Evolutionary conservation across 2,797 vertebrate genomes (phyloP).

Genomic region (Scolopax rusticola): DNA sequence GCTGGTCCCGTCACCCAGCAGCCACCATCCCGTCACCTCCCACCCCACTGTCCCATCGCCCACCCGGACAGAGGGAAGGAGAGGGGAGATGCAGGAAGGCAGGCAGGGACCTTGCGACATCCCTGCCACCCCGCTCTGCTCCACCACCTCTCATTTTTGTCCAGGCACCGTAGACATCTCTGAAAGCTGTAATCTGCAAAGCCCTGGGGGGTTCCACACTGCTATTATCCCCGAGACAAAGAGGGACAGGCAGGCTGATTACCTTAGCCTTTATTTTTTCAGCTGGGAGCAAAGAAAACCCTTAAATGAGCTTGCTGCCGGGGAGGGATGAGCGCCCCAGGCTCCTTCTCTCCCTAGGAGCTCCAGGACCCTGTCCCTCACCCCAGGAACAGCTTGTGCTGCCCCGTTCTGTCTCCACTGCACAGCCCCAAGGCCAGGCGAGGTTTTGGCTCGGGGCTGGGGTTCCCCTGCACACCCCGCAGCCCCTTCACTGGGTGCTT

Average conservation of each 20-base stretch:
- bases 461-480: background rate
- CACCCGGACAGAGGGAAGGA: background rate
- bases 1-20: background rate
- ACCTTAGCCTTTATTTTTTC: slow-evolving; percentile 66
- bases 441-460: background rate
- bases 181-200: slow-evolving; percentile 58
- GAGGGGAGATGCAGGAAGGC: background rate
- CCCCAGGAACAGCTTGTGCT: accelerated
- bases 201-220: slow-evolving; percentile 39
- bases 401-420: background rate
- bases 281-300: slow-evolving; percentile 31
- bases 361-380: background rate
- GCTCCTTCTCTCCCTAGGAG: background rate
- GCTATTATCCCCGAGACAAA: slow-evolving; percentile 62
- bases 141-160: slow-evolving; percentile 45
- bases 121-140: background rate
- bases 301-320: background rate
- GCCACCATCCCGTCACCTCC: background rate
- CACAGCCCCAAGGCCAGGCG: background rate
- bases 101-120: background rate
- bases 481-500: accelerated
- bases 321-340: background rate
- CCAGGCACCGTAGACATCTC: slow-evolving; percentile 30
- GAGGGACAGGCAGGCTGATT: slow-evolving; percentile 61
- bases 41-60: background rate